Conservation (phyloP, 2,888 invertebrate species). For the Cantharis lateralis region DNA sequence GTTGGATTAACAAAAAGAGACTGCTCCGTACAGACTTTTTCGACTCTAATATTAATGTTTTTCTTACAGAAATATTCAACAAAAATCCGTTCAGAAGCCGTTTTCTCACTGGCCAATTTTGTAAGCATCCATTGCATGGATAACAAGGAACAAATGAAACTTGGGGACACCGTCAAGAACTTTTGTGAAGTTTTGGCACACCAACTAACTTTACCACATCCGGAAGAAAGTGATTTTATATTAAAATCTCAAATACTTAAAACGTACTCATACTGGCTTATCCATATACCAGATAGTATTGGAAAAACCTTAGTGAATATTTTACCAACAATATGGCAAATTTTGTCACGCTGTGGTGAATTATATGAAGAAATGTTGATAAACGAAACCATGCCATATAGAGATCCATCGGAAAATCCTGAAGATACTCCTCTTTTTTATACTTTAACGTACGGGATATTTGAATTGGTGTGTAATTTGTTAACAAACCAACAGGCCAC, state of each 20-base stretch:
- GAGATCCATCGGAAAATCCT: conserved; percentile 24
- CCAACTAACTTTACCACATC: conserved; percentile 31
- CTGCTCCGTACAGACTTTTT: too few species aligned
- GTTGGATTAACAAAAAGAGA: too few species aligned
- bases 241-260: conserved; percentile 30
- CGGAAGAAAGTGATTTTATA: conserved; percentile 29
- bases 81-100: conserved; percentile 10
- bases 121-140: neutral
- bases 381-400: conserved; percentile 19
- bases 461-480: conserved; percentile 24
- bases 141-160: neutral
- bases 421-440: conserved; percentile 23
- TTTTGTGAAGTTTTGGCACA: conserved; percentile 27
- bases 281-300: conserved; percentile 20
- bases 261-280: conserved; percentile 19
- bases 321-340: conserved; percentile 32
- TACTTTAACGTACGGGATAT: conserved; percentile 24
- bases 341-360: conserved; percentile 26
- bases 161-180: neutral
- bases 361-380: conserved; percentile 29
- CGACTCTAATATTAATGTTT: too few species aligned
- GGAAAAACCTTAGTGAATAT: conserved; percentile 19
- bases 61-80: conserved; percentile 13
- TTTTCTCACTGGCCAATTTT: neutral
- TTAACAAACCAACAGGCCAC: conserved; percentile 16